Evolutionary conservation across 2,888 invertebrate species (phyloP).

Genomic region (Carpatolechia fugitivella): DNA sequence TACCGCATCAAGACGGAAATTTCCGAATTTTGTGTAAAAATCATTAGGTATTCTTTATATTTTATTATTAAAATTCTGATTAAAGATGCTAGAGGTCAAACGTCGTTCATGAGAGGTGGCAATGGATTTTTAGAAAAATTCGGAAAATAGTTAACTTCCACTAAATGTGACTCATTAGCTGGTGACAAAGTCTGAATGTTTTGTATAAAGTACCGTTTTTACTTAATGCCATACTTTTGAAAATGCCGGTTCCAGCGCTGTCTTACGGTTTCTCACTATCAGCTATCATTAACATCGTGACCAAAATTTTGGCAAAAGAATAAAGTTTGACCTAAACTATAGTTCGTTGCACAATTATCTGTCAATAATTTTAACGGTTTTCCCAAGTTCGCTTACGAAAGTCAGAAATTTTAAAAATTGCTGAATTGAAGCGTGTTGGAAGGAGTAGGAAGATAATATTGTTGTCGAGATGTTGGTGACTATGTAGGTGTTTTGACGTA

Average conservation of each 20-base stretch:
- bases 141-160: background rate
- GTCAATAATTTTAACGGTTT: conserved; percentile 1
- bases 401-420: conserved; percentile 14
- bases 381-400: conserved; percentile 15
- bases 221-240: background rate
- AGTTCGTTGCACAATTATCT: background rate
- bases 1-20: conserved; percentile 16
- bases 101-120: conserved; percentile 3
- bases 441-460: conserved; percentile 1
- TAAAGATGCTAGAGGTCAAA: background rate
- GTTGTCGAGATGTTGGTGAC: background rate
- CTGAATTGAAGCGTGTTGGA: background rate
- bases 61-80: conserved; percentile 7
- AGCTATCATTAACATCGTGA: background rate
- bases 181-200: conserved; percentile 1
- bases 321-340: background rate
- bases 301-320: background rate
- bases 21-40: conserved; percentile 11
- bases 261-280: background rate
- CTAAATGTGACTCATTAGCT: background rate
- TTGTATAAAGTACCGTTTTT: conserved; percentile 3
- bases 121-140: conserved; percentile 4
- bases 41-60: background rate
- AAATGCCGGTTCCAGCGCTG: background rate
- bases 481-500: conserved; percentile 13